Conservation (phyloP, 2,888 invertebrate species). For the Camptogramma bilineatum region DNA sequence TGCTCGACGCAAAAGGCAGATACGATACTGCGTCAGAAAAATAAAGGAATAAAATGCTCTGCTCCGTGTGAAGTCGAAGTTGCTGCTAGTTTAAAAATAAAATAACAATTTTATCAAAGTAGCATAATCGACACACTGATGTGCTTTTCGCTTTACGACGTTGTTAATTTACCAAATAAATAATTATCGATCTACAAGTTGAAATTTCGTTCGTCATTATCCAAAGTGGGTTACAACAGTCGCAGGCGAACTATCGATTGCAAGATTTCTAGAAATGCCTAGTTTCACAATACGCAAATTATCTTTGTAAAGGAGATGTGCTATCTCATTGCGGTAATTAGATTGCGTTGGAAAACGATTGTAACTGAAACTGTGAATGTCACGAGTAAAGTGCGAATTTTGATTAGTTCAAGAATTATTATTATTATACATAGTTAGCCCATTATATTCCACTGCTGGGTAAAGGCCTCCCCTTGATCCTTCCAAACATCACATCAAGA, state of each 20-base stretch:
- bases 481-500: too few species aligned
- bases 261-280: slow-evolving; percentile 38
- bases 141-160: background rate
- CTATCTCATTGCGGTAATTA: slow-evolving; percentile 39
- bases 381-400: background rate
- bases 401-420: background rate
- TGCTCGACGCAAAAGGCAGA: too few species aligned
- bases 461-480: too few species aligned
- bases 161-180: slow-evolving; percentile 6
- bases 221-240: slow-evolving; percentile 35
- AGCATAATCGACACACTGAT: too few species aligned
- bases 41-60: too few species aligned
- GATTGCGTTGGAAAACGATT: slow-evolving; percentile 36
- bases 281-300: slow-evolving; percentile 40
- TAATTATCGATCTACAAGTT: slow-evolving; percentile 16
- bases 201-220: slow-evolving; percentile 26
- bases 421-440: too few species aligned
- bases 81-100: too few species aligned
- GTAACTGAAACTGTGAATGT: slow-evolving; percentile 6
- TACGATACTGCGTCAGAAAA: too few species aligned
- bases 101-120: too few species aligned
- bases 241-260: slow-evolving; percentile 38
- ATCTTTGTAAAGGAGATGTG: slow-evolving; percentile 31
- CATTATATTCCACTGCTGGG: too few species aligned
- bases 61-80: too few species aligned